phyloP scores from a whole-genome alignment of 2,797 vertebrate species.

The Etheostoma perlongum region DNA sequence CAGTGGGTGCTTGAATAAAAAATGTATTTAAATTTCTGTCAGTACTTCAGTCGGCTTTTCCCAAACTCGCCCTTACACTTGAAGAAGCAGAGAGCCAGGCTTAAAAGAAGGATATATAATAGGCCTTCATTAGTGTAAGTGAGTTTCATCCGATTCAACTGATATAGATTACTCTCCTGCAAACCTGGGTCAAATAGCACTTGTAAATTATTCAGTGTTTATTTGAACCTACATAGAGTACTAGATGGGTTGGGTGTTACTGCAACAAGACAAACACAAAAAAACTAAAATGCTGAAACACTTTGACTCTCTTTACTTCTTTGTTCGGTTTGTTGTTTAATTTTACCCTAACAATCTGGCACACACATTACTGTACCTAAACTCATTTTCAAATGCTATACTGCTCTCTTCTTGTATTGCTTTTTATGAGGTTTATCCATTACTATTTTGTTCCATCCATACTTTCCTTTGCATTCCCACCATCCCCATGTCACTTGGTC shows the following conservation, averaged over 20 bases:
- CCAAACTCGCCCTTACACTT: constrained; percentile 22
- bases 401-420: neutral
- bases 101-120: constrained; percentile 54
- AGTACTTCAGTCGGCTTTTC: constrained; percentile 45
- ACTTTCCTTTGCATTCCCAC: constrained; percentile 14
- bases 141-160: constrained; percentile 28
- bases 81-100: constrained; percentile 45
- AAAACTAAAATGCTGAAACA: constrained; percentile 12
- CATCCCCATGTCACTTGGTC: constrained; percentile 15
- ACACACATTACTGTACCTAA: constrained; percentile 26
- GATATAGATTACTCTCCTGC: constrained; percentile 21
- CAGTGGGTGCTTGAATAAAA: constrained; percentile 56
- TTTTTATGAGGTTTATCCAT: constrained; percentile 14
- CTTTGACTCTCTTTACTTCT: constrained; percentile 30
- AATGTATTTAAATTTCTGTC: constrained; percentile 64
- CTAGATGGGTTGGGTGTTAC: constrained; percentile 4
- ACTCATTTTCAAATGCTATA: constrained; percentile 30
- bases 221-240: constrained; percentile 31
- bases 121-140: constrained; percentile 56
- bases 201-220: constrained; percentile 52
- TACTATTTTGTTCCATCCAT: constrained; percentile 21
- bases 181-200: constrained; percentile 38
- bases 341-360: constrained; percentile 48
- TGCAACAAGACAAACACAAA: constrained; percentile 11
- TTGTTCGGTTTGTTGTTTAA: constrained; percentile 25